Percentiles rank a stretch among this genome's conserved stretches.
Evolutionary conservation across 2,113 vertebrate genomes (phyloP).

Genomic region (Cromileptes altivelis): DNA sequence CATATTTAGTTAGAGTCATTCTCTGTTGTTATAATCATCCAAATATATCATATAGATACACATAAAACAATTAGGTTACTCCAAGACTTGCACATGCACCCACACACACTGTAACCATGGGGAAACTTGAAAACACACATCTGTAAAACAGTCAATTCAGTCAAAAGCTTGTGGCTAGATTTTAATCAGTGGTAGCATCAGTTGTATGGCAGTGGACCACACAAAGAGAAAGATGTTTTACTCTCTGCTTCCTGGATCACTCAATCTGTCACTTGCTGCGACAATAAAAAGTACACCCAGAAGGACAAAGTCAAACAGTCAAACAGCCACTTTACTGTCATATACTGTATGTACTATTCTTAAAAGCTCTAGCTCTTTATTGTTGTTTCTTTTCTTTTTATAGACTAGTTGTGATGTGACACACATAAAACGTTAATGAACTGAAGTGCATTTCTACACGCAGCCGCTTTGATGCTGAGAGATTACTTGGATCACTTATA

Average conservation of each 20-base stretch:
- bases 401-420: neutral
- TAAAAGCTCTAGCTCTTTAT: neutral
- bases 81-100: neutral
- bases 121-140: too few species aligned
- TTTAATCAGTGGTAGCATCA: too few species aligned
- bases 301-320: neutral
- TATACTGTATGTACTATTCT: neutral
- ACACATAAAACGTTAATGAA: neutral
- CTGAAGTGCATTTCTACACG: neutral
- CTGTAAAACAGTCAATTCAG: too few species aligned
- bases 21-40: neutral
- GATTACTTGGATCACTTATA: neutral
- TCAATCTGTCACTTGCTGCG: conserved; percentile 4
- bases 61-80: conserved; percentile 8
- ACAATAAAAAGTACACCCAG: neutral
- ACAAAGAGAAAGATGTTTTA: neutral
- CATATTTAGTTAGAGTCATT: neutral
- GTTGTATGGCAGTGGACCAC: too few species aligned
- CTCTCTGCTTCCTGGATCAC: neutral
- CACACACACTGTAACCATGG: neutral
- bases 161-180: too few species aligned
- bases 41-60: conserved; percentile 14
- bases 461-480: neutral
- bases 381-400: neutral
- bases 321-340: too few species aligned